A percentile compares a stretch with the other conserved stretches of the same genome.
Evolutionary conservation across 2,888 invertebrate species (phyloP).

Genomic region (Tricholauxania praeusta): DNA sequence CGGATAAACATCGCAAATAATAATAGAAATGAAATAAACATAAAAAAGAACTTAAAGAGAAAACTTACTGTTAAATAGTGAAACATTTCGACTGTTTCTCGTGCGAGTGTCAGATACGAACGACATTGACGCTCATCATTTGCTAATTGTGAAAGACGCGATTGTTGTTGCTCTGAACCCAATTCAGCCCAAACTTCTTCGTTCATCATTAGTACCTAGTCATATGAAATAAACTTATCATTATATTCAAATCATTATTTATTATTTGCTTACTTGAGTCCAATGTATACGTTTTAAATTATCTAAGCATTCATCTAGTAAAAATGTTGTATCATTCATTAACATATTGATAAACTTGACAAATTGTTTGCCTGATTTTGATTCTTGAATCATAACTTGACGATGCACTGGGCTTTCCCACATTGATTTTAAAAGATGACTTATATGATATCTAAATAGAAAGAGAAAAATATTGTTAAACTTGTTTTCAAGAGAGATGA

Average conservation of each 20-base stretch:
- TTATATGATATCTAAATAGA: conserved; percentile 85
- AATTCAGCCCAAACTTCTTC: conserved; percentile 76
- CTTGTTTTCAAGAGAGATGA: neutral
- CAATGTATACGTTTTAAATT: conserved; percentile 89
- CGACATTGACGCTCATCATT: conserved; percentile 90
- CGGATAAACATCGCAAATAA: no score
- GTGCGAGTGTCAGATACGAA: conserved; percentile 89
- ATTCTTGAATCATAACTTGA: conserved; percentile 89
- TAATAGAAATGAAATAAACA: neutral
- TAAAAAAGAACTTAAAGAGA: neutral
- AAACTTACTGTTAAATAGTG: conserved; percentile 85
- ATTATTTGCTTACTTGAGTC: conserved; percentile 76
- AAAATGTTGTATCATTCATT: conserved; percentile 98
- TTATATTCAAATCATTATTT: neutral
- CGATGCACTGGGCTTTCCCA: conserved; percentile 93
- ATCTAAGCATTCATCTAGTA: conserved; percentile 95
- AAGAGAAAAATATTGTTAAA: neutral
- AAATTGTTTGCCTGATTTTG: conserved; percentile 90
- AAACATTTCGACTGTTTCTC: conserved; percentile 98
- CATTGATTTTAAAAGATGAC: conserved; percentile 95
- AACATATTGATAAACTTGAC: conserved; percentile 96
- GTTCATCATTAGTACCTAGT: conserved; percentile 75
- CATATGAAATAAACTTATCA: neutral
- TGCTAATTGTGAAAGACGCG: conserved; percentile 80
- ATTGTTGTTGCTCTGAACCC: conserved; percentile 78